Conservation (phyloP, 2,113 vertebrate genomes). For the Platycercus adscitus region DNA sequence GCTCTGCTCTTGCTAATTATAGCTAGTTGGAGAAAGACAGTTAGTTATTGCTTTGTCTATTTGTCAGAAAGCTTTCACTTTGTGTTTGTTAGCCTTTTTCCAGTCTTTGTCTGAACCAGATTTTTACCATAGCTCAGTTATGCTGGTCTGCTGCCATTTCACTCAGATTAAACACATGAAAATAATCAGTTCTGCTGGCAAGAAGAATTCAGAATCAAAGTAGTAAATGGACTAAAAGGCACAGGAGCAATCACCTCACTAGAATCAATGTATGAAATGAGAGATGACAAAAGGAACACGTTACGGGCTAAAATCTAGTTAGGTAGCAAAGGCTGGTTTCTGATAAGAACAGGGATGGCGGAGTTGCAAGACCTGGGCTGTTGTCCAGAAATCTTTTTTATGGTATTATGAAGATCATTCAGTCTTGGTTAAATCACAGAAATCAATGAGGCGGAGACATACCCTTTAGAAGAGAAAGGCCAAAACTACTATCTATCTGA, state of each 20-base stretch:
- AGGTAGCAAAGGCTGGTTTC: neutral
- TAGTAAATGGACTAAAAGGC: neutral
- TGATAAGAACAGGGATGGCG: neutral
- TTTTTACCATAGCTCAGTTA: neutral
- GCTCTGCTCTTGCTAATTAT: neutral
- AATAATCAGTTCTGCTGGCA: neutral
- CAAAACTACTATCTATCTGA: neutral
- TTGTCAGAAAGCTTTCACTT: conserved; percentile 19
- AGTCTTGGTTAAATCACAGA: conserved; percentile 12
- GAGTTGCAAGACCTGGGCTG: neutral
- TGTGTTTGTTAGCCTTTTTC: neutral
- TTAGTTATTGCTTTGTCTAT: conserved; percentile 49
- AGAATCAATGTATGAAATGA: neutral
- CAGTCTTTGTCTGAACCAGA: neutral
- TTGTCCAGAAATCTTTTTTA: conserved; percentile 10
- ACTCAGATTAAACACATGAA: neutral
- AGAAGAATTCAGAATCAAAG: neutral
- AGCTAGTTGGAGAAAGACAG: neutral
- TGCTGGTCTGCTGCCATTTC: neutral
- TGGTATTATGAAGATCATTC: neutral
- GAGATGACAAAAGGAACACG: neutral
- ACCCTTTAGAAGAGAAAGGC: neutral
- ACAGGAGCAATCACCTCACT: neutral
- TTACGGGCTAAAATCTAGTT: neutral
- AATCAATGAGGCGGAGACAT: conserved; percentile 15